phyloP scores from a whole-genome alignment of 2,113 vertebrate genomes.

The Psittacula cyanocephala region DNA sequence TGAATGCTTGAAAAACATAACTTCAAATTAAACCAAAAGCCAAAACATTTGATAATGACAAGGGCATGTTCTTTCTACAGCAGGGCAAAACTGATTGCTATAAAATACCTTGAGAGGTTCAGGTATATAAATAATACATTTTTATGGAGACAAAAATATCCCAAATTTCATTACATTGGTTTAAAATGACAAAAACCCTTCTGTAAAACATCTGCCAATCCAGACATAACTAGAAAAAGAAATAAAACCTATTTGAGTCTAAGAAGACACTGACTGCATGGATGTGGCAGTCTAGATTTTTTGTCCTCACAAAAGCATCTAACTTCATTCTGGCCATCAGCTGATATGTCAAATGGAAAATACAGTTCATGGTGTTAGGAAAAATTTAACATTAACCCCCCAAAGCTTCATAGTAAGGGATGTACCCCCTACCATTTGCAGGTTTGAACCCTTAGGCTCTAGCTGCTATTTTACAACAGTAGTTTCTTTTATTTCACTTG shows the following conservation, averaged over 20 bases:
- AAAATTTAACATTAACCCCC: constrained; percentile 47
- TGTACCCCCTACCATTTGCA: constrained; percentile 35
- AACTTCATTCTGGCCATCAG: constrained; percentile 2
- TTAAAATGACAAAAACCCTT: neutral
- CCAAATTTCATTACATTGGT: neutral
- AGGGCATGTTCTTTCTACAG: neutral
- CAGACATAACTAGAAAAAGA: neutral
- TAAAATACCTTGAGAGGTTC: neutral
- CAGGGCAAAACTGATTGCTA: neutral
- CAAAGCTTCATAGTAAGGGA: constrained; percentile 18
- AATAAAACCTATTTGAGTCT: neutral
- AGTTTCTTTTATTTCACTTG: neutral
- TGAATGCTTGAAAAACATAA: neutral
- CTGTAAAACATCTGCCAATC: neutral
- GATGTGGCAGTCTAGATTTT: neutral
- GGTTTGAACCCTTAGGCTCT: constrained; percentile 45
- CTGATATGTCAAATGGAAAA: constrained; percentile 38
- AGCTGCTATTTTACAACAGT: neutral
- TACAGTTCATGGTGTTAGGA: neutral
- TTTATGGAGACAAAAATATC: neutral
- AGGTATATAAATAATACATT: neutral
- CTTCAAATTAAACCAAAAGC: neutral
- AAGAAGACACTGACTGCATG: neutral
- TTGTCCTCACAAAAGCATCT: constrained; percentile 1
- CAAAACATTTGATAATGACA: neutral